Evolutionary conservation across 2,888 invertebrate species (phyloP).

Genomic region (Craniophora ligustri): DNA sequence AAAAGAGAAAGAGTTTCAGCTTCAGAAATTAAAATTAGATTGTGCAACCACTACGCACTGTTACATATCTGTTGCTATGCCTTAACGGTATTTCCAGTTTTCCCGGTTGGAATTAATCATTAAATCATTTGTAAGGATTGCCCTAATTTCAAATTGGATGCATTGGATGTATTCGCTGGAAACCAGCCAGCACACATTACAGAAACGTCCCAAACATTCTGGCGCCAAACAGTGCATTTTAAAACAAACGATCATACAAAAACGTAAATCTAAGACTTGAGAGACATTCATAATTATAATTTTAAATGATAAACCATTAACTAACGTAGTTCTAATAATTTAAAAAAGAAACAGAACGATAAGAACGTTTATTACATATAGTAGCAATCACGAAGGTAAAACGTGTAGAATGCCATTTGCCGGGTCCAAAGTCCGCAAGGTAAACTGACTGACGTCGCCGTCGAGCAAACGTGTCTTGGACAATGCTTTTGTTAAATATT

Average conservation of each 20-base stretch:
- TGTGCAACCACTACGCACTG: constrained; percentile 17
- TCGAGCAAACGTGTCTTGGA: constrained; percentile 71
- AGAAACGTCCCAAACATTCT: constrained; percentile 49
- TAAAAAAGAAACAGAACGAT: constrained; percentile 9
- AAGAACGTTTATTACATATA: constrained; percentile 32
- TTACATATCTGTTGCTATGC: constrained; percentile 30
- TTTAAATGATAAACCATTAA: constrained; percentile 30
- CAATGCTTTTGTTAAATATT: constrained; percentile 68
- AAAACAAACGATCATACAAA: neutral
- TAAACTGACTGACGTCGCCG: constrained; percentile 69
- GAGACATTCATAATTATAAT: too few species aligned
- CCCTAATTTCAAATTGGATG: constrained; percentile 63
- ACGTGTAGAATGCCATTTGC: constrained; percentile 74
- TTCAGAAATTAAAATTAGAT: constrained; percentile 1
- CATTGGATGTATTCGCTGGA: constrained; percentile 56
- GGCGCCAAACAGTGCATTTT: constrained; percentile 55
- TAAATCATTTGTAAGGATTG: constrained; percentile 40
- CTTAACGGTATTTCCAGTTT: constrained; percentile 15
- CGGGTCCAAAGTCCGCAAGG: constrained; percentile 87
- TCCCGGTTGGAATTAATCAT: constrained; percentile 29
- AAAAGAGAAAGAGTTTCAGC: constrained; percentile 1
- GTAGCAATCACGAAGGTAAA: constrained; percentile 67
- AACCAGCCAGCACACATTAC: constrained; percentile 58
- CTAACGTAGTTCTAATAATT: constrained; percentile 29
- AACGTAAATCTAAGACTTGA: neutral